Evolutionary conservation across 2,797 vertebrate species (phyloP), one percentile per base, ranked within the genome.

Genomic region (Enteromius unitaeniatus): DNA sequence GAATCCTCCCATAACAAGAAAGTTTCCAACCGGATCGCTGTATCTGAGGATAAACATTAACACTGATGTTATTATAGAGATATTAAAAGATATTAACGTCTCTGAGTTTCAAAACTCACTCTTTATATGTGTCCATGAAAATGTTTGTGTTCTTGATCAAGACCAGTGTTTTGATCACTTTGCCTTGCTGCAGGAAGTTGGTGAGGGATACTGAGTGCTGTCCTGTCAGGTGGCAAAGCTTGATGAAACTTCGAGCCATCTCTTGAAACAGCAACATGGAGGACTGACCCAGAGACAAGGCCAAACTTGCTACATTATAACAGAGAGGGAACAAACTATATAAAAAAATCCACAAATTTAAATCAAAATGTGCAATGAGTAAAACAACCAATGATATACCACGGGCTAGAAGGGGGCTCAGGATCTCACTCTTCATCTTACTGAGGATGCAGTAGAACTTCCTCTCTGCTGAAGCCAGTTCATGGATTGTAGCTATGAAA

Each of bases 1-100:
- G 92, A 99, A 98, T 93, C 98, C 98, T 89, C 95, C 96, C 97
- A 97, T 99, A 93, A 91, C 98, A 93, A 97, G 91, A 88, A 99
- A 97, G 91, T 98, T 95, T 69, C 96, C 96, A 40, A 98, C 85
- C 51, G 96, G 94, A 84, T 92, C 93, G 81, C 94, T 97, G 91
- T 97, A 99, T 90, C 98, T 99, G 69, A 34, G 8, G 23, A 70
- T 19, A n/a, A 42, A 19, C 40, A 49, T 6, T 2, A 31, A 64
- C 28, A 58, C 13, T 58, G 49, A 1, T 42, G 7, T 73, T 34
- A 67, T 49, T 13, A 62, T 17, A 23, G 4, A 34, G 3, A 45
- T 1, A 45, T 31, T 10, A 78, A 14, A 73, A n/a, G 2, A 53
- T 40, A 60, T 9, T 42, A 2, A 21, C 28, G 4, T 74, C 13